These are phyloP conservation scores for Drosophila tristis DNA, from an alignment of 1,140 invertebrate genomes.

Conservation along the genomic window DNA sequence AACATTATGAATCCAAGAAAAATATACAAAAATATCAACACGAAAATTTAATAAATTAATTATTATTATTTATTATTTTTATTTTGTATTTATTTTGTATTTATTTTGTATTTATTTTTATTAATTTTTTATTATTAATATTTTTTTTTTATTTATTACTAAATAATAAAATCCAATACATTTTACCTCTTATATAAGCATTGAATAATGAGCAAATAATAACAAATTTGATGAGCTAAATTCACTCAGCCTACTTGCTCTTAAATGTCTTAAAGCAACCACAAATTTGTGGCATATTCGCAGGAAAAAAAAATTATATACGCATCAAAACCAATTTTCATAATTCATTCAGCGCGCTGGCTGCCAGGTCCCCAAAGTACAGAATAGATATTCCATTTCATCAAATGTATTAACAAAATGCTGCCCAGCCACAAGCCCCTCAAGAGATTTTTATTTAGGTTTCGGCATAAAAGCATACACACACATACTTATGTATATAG, in stretches of 20 bases:
- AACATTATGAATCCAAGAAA: too few species aligned
- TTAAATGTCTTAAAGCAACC: not conserved
- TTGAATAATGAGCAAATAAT: too few species aligned
- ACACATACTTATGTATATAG: slow-evolving; percentile 12
- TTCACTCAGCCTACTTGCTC: too few species aligned
- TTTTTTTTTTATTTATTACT: too few species aligned
- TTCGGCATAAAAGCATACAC: slow-evolving; percentile 8
- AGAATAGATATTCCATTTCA: slow-evolving; percentile 48
- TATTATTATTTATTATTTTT: too few species aligned
- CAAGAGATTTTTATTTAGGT: slow-evolving; percentile 48
- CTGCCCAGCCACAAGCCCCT: slow-evolving; percentile 13
- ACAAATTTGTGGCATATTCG: slow-evolving; percentile 9
- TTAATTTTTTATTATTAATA: too few species aligned
- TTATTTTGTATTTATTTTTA: too few species aligned
- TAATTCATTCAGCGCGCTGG: slow-evolving; percentile 33
- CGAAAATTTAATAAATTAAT: too few species aligned
- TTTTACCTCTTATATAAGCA: too few species aligned
- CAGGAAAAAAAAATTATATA: not conserved
- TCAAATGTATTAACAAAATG: slow-evolving; percentile 37
- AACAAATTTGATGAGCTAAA: not conserved
- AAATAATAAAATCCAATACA: too few species aligned
- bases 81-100: too few species aligned
- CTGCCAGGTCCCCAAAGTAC: slow-evolving; percentile 28
- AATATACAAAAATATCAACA: too few species aligned
- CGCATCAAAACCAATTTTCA: slow-evolving; percentile 29